Evolutionary conservation across 2,888 invertebrate genomes (phyloP), one percentile per base, ranked within the genome.

Genomic region (Phortica magna): DNA sequence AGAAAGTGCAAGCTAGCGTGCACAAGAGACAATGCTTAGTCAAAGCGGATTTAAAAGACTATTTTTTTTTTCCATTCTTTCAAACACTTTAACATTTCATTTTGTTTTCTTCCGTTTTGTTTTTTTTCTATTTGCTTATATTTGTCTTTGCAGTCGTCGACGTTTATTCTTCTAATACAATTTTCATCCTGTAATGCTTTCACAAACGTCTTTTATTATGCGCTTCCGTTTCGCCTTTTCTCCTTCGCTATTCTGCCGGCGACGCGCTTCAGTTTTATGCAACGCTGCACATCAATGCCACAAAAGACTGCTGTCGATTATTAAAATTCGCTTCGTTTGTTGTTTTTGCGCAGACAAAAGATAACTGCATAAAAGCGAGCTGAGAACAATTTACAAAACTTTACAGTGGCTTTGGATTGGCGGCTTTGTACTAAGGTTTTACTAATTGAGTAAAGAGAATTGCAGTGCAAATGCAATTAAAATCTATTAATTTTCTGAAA

Each of bases 121-220:
- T 10, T 43, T 43, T 7, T 70, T 48, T 70, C 10, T n/a, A 17
- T 70, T 48, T 70, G 7, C 19, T 7, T 7, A 43, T 7, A 43
- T 48, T 22, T 71, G n/a, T 53, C 5, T 71, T 71, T 31, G 12
- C 12, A 31, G 22, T 64, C 64, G 39, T 64, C 14, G 7, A 64
- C 39, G 22, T 39, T 31, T 31, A 22, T 64, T 77, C 76, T 71
- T 71, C 85, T 87, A 88, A 85, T 85, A 88, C 87, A 88, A 87
- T 88, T 88, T 80, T 84, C 82, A 88, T 85, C 85, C 87, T 84
- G 87, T 85, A 81, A 76, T 87, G 73, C 64, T 39, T 76, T 73
- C 64, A 75, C 80, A 80, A 80, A 80, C 79, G 87, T 79, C 81
- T 80, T 75, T 75, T 48, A 43, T 42, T 68, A 43, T 68, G 19